Conservation (phyloP, 2,113 vertebrate species). For the Grammomys surdaster region DNA sequence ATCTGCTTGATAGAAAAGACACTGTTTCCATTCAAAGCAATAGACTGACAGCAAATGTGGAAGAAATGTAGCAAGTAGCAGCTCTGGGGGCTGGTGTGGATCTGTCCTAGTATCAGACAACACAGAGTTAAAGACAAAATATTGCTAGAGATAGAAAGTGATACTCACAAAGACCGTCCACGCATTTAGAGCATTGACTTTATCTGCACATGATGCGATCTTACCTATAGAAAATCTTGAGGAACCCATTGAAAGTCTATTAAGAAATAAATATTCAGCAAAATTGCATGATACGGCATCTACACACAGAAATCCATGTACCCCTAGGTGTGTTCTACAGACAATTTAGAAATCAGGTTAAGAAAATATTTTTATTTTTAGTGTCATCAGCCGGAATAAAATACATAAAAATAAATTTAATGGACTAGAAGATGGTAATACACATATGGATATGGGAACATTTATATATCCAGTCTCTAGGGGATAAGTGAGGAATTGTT, state of each 20-base stretch:
- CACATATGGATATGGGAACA: background rate
- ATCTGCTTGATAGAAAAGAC: background rate
- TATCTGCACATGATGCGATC: background rate
- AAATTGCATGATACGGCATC: background rate
- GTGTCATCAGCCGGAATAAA: conserved; percentile 3
- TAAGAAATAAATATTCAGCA: conserved; percentile 1
- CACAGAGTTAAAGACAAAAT: conserved; percentile 11
- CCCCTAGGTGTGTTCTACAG: background rate
- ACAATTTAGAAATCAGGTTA: conserved; percentile 39
- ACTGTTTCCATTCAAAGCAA: conserved; percentile 43
- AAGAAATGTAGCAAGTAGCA: background rate
- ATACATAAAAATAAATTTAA: background rate
- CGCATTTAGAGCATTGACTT: background rate
- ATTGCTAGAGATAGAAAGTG: background rate
- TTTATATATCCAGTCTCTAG: background rate
- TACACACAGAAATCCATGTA: conserved; percentile 16
- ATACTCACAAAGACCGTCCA: background rate
- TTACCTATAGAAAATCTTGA: conserved; percentile 14
- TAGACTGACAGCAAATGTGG: background rate
- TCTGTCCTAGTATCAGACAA: background rate
- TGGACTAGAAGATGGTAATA: background rate
- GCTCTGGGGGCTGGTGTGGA: background rate
- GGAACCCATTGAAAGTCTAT: background rate
- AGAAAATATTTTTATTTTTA: conserved; percentile 33
- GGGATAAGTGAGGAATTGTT: background rate